Evolutionary conservation across 2,797 vertebrate species (phyloP).

Genomic region (Selene dorsalis): DNA sequence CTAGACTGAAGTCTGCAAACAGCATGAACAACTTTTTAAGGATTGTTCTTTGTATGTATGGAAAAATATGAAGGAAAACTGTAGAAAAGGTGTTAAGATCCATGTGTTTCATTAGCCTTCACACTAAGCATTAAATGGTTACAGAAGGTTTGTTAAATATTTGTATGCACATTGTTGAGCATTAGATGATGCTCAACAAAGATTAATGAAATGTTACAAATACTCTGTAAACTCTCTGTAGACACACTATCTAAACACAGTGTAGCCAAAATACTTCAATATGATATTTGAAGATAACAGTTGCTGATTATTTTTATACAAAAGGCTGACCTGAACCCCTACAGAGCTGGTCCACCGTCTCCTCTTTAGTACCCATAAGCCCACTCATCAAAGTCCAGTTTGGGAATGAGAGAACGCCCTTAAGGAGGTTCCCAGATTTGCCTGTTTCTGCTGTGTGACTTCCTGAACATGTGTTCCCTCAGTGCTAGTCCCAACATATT

Average conservation of each 20-base stretch:
- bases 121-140: no score
- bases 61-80: no score
- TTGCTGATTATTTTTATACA: neutral
- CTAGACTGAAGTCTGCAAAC: neutral
- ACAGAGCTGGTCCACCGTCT: neutral
- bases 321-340: conserved; percentile 3
- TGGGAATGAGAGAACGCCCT: conserved; percentile 14
- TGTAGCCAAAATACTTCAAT: neutral
- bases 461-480: conserved; percentile 52
- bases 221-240: no score
- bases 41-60: no score
- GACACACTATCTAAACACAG: no score
- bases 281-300: neutral
- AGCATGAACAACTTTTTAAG: neutral
- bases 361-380: neutral
- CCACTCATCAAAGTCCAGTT: conserved; percentile 8
- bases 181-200: no score
- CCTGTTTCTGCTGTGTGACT: conserved; percentile 37
- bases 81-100: no score
- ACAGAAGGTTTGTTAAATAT: no score
- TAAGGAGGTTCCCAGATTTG: conserved; percentile 22
- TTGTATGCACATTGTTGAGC: no score
- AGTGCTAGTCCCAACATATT: conserved; percentile 38
- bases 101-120: no score
- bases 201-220: no score